Conservation (phyloP, 2,113 vertebrate species). For the Platichthys flesus region DNA sequence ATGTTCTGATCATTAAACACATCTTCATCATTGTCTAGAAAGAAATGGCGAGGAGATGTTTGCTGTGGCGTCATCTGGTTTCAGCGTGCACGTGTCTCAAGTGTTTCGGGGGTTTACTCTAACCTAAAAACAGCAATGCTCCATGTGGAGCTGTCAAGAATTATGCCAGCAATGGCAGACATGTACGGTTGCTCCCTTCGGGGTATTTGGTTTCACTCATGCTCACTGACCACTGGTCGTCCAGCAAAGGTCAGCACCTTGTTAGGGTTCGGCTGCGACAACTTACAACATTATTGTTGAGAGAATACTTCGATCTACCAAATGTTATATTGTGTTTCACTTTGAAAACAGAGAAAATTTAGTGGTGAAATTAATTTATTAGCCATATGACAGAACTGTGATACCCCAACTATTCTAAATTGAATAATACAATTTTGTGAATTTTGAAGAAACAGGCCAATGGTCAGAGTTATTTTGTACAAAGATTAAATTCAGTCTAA, state of each 20-base stretch:
- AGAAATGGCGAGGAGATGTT: slow-evolving; percentile 47
- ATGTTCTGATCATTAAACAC: not conserved
- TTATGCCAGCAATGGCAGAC: slow-evolving; percentile 76
- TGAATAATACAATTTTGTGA: too few relatives aligned
- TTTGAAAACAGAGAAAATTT: not conserved
- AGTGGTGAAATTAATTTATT: not conserved
- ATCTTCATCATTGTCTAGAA: slow-evolving; percentile 38
- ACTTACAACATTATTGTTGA: slow-evolving; percentile 53
- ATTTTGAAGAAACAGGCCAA: too few relatives aligned
- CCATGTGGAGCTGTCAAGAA: slow-evolving; percentile 72
- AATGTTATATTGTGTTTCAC: not conserved
- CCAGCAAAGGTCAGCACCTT: slow-evolving; percentile 72
- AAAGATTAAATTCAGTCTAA: too few relatives aligned
- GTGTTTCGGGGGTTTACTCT: slow-evolving; percentile 63
- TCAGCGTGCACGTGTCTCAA: slow-evolving; percentile 60
- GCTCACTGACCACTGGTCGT: slow-evolving; percentile 61
- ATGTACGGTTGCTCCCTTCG: slow-evolving; percentile 68
- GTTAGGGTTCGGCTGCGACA: slow-evolving; percentile 64
- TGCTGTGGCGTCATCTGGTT: slow-evolving; percentile 60
- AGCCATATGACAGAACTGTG: too few relatives aligned
- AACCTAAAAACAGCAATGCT: slow-evolving; percentile 76
- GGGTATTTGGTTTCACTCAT: slow-evolving; percentile 69
- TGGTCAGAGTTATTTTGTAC: too few relatives aligned
- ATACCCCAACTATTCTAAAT: too few relatives aligned
- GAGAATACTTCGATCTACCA: slow-evolving; percentile 8